Evolutionary conservation across 1,140 invertebrate species (phyloP), one percentile per base, ranked within the genome.

Genomic region (Lordiphosa stackelbergi): DNA sequence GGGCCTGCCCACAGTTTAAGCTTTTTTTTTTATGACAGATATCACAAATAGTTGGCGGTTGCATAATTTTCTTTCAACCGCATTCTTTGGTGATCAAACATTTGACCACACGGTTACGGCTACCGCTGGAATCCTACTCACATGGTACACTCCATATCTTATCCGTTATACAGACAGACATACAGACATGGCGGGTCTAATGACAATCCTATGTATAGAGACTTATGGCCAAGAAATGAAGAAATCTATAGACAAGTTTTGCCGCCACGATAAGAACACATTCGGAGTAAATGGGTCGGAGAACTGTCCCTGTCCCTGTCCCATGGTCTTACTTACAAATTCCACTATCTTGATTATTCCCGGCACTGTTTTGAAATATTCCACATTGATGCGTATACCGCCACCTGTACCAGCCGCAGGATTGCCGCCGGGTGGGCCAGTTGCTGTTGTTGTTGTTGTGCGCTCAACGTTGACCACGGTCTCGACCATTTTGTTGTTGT

Each of bases 391-490:
- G 85, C 90, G 90, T 7, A 85, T 66, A 34, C 68, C 75, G 41
- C 90, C 81, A 65, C 61, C 71, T 48, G 90, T 73, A 49, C 88
- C 85, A 52, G 87, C 57, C 9, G 55, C 6, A 12, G 74, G 62
- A 45, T 75, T 87, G 42, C 90, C 85, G 45, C 88, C 87, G 55
- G 88, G 88, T 70, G 90, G 90, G 8, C 73, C 88, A 85, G 42
- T 66, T 43, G 90, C 88, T 54, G 89, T 87, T 83, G 90, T 89
- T 77, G 90, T 91, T 90, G 91, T 87, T 88, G 90, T 84, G 72
- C 89, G 89, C 68, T 91, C 90, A 66, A 92, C 90, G 68, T 89
- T 92, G 59, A 92, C 90, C 62, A 92, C 91, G 61, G 91, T 92
- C 89, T 92, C 91, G 77, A 91, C 91, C 89, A 92, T 91, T 90